Base-by-base conservation (phyloP, 2,797 vertebrate species). In the Brachyrhaphis roseni region DNA sequence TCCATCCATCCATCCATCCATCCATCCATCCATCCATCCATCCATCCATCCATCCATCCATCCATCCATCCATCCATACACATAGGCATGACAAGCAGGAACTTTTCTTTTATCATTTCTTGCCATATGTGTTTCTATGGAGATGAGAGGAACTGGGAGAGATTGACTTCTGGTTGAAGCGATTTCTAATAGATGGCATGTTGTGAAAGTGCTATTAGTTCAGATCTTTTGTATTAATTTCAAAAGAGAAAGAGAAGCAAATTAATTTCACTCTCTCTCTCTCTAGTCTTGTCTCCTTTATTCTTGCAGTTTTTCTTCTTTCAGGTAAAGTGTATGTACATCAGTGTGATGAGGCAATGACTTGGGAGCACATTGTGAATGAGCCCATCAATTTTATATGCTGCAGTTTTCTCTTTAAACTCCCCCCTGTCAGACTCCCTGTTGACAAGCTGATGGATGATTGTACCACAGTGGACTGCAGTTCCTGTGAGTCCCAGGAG, bases 381-480 rank as follows among this genome's bases (percentile, higher is more conserved):
- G 68, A 71, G 41, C 4, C n/a, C n/a, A 71, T 71, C 68, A 71
- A 46, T 71, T 71, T 71, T 46, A 46, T 71, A 16, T 15, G 41
- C 26, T 71, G 39, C 43, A 28, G 68, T 71, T 71, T 71, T n/a
- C 68, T 71, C 43, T 71, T 46, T 15, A 46, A 71, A 71, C 68
- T 28, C 43, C 13, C 15, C 15, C 26, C 41, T 71, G 41, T 45
- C 68, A 71, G 68, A 43, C 43, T 71, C 20, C 12, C 68, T 71
- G 68, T 71, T 71, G 68, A 71, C 68, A 71, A 71, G 26, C 68
- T 28, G 43, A 43, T 70, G 36, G 66, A 70, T 70, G 66, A 71
- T 28, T 71, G 68, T 71, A 43, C 41, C 68, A 71, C 41, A 28
- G 41, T 28, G 68, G 43, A 16, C 68, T 71, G 41, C 41, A 28